phyloP scores from a whole-genome alignment of 2,113 vertebrate genomes.

The Syrmaticus mikado region DNA sequence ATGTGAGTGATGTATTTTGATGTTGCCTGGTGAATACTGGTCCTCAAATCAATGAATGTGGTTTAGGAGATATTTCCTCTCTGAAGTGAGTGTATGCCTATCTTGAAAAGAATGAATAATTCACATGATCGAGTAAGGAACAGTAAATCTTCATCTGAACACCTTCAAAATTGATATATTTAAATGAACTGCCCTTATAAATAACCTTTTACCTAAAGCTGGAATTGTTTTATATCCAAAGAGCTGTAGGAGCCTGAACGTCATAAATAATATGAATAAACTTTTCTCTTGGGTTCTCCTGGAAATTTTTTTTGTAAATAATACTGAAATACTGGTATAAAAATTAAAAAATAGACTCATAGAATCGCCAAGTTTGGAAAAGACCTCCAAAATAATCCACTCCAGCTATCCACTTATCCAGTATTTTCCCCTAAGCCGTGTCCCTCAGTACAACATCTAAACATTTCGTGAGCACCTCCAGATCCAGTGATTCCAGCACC shows the following conservation, averaged over 20 bases:
- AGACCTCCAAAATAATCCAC: no score
- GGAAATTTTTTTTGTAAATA: not conserved
- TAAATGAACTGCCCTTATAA: constrained; percentile 34
- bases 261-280: not conserved
- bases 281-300: not conserved
- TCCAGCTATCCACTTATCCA: no score
- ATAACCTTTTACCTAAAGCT: constrained; percentile 28
- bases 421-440: no score
- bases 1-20: constrained; percentile 1
- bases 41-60: constrained; percentile 54
- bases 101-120: constrained; percentile 62
- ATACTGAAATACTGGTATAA: not conserved
- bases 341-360: not conserved
- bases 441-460: no score
- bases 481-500: no score
- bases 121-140: not conserved
- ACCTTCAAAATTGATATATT: constrained; percentile 33
- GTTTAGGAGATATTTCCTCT: constrained; percentile 56
- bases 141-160: constrained; percentile 53
- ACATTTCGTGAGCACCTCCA: no score
- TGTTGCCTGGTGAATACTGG: constrained; percentile 14
- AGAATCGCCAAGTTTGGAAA: no score
- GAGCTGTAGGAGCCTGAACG: not conserved
- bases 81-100: not conserved
- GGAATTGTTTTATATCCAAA: constrained; percentile 26